A percentile compares a stretch with the other conserved stretches of the same genome.
These are phyloP conservation scores for Chloroclysta siterata DNA, from an alignment of 2,888 invertebrate species.

Conservation along the genomic window DNA sequence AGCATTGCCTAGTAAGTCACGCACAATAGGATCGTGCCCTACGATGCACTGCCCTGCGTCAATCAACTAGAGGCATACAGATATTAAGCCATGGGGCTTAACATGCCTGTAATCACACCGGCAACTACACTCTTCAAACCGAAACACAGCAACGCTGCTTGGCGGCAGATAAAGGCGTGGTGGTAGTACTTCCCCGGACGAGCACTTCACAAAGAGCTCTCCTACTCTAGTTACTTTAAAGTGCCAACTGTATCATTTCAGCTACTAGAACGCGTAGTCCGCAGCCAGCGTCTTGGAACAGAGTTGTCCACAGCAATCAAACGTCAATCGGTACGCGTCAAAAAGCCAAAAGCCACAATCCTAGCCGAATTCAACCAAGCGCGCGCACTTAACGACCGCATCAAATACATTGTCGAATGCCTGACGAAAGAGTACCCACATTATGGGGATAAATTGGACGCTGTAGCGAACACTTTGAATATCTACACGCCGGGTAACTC, in stretches of 20 bases:
- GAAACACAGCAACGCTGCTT: too few relatives aligned
- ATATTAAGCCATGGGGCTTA: too few relatives aligned
- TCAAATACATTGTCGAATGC: conserved; percentile 84
- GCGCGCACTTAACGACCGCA: conserved; percentile 82
- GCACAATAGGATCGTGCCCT: too few relatives aligned
- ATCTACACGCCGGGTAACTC: conserved; percentile 62
- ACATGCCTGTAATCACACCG: too few relatives aligned
- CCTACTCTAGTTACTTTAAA: too few relatives aligned
- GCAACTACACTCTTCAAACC: too few relatives aligned
- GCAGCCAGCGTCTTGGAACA: conserved; percentile 88
- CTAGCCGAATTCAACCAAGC: conserved; percentile 85
- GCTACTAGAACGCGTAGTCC: conserved; percentile 85
- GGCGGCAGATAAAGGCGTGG: too few relatives aligned
- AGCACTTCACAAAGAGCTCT: too few relatives aligned
- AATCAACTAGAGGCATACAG: too few relatives aligned
- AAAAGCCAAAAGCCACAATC: conserved; percentile 76
- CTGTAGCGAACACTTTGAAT: conserved; percentile 80
- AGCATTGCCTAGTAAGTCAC: too few relatives aligned
- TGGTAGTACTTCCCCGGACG: too few relatives aligned
- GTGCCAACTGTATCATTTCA: conserved; percentile 42
- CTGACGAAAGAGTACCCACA: conserved; percentile 87
- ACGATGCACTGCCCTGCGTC: too few relatives aligned
- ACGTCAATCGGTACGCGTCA: conserved; percentile 64
- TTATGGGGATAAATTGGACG: conserved; percentile 65
- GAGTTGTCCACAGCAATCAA: conserved; percentile 83